Conservation (phyloP, 2,797 vertebrate genomes). For the Darevskia nairensis region DNA sequence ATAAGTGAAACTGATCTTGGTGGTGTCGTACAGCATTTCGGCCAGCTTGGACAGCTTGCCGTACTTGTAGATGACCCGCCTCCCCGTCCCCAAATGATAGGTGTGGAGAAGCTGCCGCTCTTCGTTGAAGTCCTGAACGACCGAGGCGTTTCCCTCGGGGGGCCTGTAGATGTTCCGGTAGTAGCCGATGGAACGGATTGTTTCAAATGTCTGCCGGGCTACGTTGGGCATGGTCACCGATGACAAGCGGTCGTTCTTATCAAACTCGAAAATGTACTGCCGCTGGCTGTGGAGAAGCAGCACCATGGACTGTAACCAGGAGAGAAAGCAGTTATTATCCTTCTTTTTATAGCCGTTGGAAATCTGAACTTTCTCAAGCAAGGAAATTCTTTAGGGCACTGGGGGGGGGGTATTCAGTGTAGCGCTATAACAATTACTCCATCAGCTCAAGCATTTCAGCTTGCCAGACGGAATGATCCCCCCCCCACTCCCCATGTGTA, state of each 20-base stretch:
- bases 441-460: no score
- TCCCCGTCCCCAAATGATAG: conserved; percentile 92
- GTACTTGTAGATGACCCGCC: conserved; percentile 94
- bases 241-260: conserved; percentile 94
- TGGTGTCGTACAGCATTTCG: conserved; percentile 95
- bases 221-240: conserved; percentile 99
- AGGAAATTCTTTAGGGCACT: not conserved
- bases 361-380: not conserved
- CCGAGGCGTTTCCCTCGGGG: conserved; percentile 92
- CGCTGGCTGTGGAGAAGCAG: conserved; percentile 96
- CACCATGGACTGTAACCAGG: conserved; percentile 91
- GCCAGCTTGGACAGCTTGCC: conserved; percentile 93
- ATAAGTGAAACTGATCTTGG: conserved; percentile 92
- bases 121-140: conserved; percentile 96
- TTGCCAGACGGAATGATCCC: no score
- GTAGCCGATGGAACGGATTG: conserved; percentile 94
- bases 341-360: conserved; percentile 5
- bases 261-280: conserved; percentile 98
- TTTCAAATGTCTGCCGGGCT: conserved; percentile 93
- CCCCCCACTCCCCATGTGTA: no score
- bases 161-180: conserved; percentile 96
- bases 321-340: conserved; percentile 49
- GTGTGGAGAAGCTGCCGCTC: conserved; percentile 92
- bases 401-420: no score
- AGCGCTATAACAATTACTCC: no score